Conservation (phyloP, 2,888 invertebrate species). For the Leucophenga montana region DNA sequence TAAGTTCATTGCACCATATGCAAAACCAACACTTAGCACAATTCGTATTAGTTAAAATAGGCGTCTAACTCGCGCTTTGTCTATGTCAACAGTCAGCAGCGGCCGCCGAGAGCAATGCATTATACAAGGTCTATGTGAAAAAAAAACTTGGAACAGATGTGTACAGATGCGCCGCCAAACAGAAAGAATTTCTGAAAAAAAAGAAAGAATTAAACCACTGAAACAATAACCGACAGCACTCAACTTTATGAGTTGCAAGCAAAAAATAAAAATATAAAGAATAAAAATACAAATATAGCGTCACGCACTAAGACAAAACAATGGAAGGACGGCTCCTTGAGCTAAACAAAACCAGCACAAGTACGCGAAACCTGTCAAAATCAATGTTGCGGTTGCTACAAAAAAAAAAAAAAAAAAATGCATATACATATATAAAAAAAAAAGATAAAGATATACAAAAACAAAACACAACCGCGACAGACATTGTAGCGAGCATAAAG, state of each 20-base stretch:
- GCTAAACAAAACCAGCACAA: slow-evolving; percentile 17
- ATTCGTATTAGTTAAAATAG: too few relatives aligned
- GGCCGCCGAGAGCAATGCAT: neutral
- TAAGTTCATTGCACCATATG: too few relatives aligned
- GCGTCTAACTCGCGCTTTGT: neutral
- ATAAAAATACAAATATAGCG: too few relatives aligned
- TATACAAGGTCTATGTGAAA: neutral
- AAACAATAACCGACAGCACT: slow-evolving; percentile 11
- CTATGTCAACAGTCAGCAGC: slow-evolving; percentile 10
- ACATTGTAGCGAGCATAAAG: slow-evolving; percentile 6
- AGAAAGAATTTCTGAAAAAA: neutral
- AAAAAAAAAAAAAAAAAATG: slow-evolving; percentile 28
- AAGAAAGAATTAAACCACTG: slow-evolving; percentile 4
- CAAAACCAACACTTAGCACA: too few relatives aligned
- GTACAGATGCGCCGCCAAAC: too few relatives aligned
- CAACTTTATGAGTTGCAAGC: slow-evolving; percentile 19
- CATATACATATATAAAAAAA: slow-evolving; percentile 30
- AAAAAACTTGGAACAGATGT: neutral
- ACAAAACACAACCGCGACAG: neutral
- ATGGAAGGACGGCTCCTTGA: neutral
- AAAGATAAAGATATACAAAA: neutral
- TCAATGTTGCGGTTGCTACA: slow-evolving; percentile 50
- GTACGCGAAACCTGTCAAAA: slow-evolving; percentile 49
- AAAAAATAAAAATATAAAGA: slow-evolving; percentile 9
- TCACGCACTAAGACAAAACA: slow-evolving; percentile 5